Evolutionary conservation across 2,888 invertebrate genomes (phyloP), one percentile per base, ranked within the genome.

Genomic region (Pteria penguin): DNA sequence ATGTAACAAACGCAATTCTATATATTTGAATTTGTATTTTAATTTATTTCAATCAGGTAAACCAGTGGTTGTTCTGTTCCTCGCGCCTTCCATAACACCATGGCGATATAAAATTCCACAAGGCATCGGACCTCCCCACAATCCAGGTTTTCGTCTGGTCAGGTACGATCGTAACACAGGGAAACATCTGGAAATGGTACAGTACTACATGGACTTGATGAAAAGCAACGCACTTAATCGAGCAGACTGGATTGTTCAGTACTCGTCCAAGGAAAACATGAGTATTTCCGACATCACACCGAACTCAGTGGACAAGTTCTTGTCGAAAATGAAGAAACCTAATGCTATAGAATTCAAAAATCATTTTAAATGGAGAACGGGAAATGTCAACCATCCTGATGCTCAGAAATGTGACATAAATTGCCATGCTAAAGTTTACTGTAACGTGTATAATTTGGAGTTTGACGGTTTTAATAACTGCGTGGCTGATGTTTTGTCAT

Each of bases 71-170:
- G 97, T 97, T 95, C 89, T 93, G 81, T 95, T 98, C 93, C 93
- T 97, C 89, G 96, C 97, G 14, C 98, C 98, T 24, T 96, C 97
- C 57, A 95, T 98, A 80, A 97, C 97, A 72, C 98, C 98, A 0
- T 95, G 95, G 92, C 95, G 96, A 82, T 95, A 95, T 75, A 87
- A 72, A 83, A 80, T 62, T 11, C 66, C 82, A 57, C 76, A 71
- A 2, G 78, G 81, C 0, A 86, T 88, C 4, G 91, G 91, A 2
- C 76, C 82, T 0, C 82, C 86, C 4, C 97, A 97, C 89, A 97
- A 97, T 93, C 97, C 97, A 2, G 97, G 96, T 54, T 93, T 97
- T 78, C 94, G 97, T 80, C 94, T 97, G 58, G 96, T 97, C 93
- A 96, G 96, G 93, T 97, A 97, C 92, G 96, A 97, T 92, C 96